These are phyloP conservation scores for Micronycteris hirsuta DNA, from an alignment of 2,113 vertebrate genomes.

Conservation along the genomic window DNA sequence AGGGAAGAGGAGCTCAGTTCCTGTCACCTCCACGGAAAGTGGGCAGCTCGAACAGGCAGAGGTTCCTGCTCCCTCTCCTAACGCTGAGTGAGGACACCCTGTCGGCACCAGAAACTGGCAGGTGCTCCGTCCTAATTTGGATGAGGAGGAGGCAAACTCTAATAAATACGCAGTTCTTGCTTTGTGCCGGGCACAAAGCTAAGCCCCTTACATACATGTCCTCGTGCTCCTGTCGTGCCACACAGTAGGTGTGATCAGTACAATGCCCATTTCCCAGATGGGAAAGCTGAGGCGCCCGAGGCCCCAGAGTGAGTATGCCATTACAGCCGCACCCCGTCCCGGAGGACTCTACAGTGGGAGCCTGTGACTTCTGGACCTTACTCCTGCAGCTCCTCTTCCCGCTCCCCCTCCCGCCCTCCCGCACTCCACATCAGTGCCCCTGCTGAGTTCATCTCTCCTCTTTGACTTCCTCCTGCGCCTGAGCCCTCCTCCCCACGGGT, in stretches of 20 bases:
- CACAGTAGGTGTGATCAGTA: background rate
- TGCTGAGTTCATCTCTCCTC: background rate
- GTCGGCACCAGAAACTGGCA: background rate
- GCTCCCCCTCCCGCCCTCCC: background rate
- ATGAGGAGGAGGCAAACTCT: background rate
- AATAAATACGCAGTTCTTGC: background rate
- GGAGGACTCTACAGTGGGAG: background rate
- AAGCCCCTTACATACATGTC: background rate
- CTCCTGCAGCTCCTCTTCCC: background rate
- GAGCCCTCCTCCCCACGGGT: background rate
- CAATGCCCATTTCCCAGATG: background rate
- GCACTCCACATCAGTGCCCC: background rate
- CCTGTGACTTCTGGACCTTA: background rate
- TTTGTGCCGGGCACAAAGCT: background rate
- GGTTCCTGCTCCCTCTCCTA: background rate
- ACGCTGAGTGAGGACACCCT: background rate
- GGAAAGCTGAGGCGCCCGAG: background rate
- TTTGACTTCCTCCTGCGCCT: background rate
- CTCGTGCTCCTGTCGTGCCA: accelerated
- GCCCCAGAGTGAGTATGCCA: background rate
- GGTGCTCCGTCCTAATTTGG: accelerated
- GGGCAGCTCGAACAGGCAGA: background rate
- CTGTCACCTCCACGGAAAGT: background rate
- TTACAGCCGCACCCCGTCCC: background rate
- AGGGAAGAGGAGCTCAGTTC: background rate